Base-by-base conservation (phyloP, 1,140 invertebrate genomes). In the Pseudomyrmex gracilis region DNA sequence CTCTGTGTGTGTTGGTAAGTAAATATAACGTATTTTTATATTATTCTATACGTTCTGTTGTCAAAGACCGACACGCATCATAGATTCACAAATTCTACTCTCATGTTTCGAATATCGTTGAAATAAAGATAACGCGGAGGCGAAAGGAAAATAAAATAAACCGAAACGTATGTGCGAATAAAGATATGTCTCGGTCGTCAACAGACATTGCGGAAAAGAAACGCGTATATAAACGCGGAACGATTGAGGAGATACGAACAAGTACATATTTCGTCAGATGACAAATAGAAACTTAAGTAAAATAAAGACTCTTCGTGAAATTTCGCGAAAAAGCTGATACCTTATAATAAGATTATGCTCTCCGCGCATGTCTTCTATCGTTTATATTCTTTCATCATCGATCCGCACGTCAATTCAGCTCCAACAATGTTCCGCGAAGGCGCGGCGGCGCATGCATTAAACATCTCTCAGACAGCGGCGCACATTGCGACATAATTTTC, bases 371-470 rank as follows among this genome's bases (percentile, higher is more conserved):
- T 51, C 58, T 22, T 34, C 49, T 74, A 74, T 66, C 51, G 57
- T 70, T 78, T 66, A 66, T 57, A 49, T 53, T 76, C 73, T 63
- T 76, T 63, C 45, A 76, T 76, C 73, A 22, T 63, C 73, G 73
- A 76, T 34, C 57, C 58, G 63, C 63, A 45, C 17, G 22, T 49
- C 58, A 20, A 45, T 68, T 55, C 15, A 13, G 68, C 57, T 78
- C 68, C 60, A 76, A 45, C 45, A n/a, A 20, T 15, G 43, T 13
- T 58, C 5, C 45, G 60, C 49, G 17, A 20, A 47, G 24, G 51
- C 53, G 53, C 53, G 64, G 53, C 53, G 64, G 66, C 68, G 45
- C 73, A 66, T 71, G 61, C 74, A 53, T 61, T 66, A 66, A 66
- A 63, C 24, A 63, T 66, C 24, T 5, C 45, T 43, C 13, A 22